A percentile compares a stretch with the other conserved stretches of the same genome.
Conservation (phyloP, 2,113 vertebrate genomes). For the Crotalus helleri region DNA sequence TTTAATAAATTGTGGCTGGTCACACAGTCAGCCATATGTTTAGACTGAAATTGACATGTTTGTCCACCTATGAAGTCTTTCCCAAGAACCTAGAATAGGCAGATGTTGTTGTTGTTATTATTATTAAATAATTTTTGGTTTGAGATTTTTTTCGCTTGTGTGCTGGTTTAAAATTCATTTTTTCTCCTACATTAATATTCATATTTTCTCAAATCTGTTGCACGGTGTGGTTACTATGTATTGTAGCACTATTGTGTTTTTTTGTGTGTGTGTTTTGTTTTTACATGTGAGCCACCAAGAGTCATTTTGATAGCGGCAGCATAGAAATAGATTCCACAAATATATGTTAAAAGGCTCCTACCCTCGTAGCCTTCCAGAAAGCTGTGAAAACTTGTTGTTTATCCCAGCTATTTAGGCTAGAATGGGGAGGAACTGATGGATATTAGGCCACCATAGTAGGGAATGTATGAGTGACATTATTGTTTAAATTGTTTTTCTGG, state of each 20-base stretch:
- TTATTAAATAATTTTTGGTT: background rate
- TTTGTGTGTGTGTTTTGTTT: background rate
- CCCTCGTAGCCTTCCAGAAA: background rate
- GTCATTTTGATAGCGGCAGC: background rate
- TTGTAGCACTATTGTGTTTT: background rate
- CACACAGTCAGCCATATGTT: background rate
- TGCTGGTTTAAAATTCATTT: background rate
- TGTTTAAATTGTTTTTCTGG: background rate
- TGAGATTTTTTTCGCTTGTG: background rate
- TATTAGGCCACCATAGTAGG: background rate
- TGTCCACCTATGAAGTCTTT: background rate
- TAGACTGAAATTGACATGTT: background rate
- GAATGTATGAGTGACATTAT: background rate
- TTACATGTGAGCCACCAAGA: background rate
- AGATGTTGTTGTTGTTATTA: background rate
- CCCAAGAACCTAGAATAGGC: background rate
- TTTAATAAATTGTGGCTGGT: background rate
- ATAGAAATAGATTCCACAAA: background rate
- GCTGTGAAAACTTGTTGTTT: background rate
- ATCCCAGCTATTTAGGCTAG: background rate
- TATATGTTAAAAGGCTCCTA: background rate
- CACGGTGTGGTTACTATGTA: background rate
- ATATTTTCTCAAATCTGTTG: background rate
- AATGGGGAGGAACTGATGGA: background rate
- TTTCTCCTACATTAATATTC: too few species aligned